A percentile compares a stretch with the other conserved stretches of the same genome.
phyloP scores from a whole-genome alignment of 2,888 invertebrate species.

The Sinotaia quadrata region DNA sequence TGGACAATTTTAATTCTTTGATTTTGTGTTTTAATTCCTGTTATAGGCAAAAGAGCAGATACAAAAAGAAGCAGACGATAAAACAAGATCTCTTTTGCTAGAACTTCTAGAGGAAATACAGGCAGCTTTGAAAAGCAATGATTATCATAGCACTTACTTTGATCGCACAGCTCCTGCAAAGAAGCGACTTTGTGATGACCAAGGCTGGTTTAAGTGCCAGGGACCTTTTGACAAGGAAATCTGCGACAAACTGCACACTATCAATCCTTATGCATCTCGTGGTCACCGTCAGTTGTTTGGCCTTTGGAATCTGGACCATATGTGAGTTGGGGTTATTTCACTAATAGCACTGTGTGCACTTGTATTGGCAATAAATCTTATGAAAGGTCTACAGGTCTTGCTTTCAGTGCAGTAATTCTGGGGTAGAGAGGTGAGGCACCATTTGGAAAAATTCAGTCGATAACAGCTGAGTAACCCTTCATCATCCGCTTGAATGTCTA shows the following conservation, averaged over 20 bases:
- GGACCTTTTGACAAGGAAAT: constrained; percentile 60
- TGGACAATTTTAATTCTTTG: too few relatives aligned
- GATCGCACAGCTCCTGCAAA: constrained; percentile 48
- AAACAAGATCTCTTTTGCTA: constrained; percentile 42
- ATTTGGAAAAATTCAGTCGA: too few relatives aligned
- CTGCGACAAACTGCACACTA: constrained; percentile 61
- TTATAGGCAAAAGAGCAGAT: constrained; percentile 62
- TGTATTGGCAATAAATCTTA: too few relatives aligned
- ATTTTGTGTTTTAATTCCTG: not conserved
- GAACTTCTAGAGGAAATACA: constrained; percentile 48
- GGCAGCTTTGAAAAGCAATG: constrained; percentile 49
- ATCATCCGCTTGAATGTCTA: too few relatives aligned
- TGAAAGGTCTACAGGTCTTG: too few relatives aligned
- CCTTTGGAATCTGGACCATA: constrained; percentile 64
- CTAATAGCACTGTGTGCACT: too few relatives aligned
- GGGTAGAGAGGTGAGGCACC: too few relatives aligned
- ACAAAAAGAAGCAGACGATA: constrained; percentile 51
- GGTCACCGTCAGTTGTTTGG: constrained; percentile 61
- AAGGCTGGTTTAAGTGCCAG: constrained; percentile 69
- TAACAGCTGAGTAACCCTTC: too few relatives aligned
- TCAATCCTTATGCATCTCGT: constrained; percentile 61
- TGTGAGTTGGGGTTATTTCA: constrained; percentile 61
- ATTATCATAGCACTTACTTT: constrained; percentile 58
- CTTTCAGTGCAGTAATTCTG: too few relatives aligned
- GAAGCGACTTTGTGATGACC: constrained; percentile 62